Conservation (phyloP, 2,797 vertebrate genomes). For the Diplodus sargus region DNA sequence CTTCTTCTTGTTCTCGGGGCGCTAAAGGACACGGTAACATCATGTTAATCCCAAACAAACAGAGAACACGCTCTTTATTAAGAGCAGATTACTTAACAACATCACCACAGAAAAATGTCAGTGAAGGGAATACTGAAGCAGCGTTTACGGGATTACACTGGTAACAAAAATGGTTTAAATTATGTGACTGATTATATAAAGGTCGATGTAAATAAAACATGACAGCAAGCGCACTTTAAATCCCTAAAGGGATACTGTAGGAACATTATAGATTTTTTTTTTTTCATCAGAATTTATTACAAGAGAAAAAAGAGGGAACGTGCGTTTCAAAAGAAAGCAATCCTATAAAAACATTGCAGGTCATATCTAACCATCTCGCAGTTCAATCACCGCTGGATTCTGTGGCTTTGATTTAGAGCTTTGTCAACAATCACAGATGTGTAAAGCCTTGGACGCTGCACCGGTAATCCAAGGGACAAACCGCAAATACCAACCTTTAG, state of each 20-base stretch:
- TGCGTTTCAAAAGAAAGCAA: constrained; percentile 45
- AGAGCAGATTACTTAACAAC: background rate
- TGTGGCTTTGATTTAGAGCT: constrained; percentile 57
- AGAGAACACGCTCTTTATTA: background rate
- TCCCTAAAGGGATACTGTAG: constrained; percentile 3
- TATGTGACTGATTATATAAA: constrained; percentile 2
- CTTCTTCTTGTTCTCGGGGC: constrained; percentile 22
- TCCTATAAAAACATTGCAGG: constrained; percentile 35
- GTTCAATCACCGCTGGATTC: constrained; percentile 61
- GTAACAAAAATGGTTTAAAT: constrained; percentile 7
- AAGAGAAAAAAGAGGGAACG: constrained; percentile 8
- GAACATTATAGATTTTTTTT: constrained; percentile 7
- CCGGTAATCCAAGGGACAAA: constrained; percentile 46
- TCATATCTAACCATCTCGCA: constrained; percentile 24
- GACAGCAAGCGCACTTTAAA: constrained; percentile 15
- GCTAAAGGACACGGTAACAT: constrained; percentile 28
- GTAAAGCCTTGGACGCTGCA: constrained; percentile 45
- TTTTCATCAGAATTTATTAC: background rate
- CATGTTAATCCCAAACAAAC: constrained; percentile 19
- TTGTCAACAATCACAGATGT: constrained; percentile 59
- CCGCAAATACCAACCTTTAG: constrained; percentile 50
- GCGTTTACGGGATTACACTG: background rate
- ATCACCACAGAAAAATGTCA: background rate
- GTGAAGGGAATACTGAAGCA: background rate
- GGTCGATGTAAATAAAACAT: constrained; percentile 8